Conservation (phyloP, 53 echinoderm and acorn worm species). For the Temnopleurus reevesii region DNA sequence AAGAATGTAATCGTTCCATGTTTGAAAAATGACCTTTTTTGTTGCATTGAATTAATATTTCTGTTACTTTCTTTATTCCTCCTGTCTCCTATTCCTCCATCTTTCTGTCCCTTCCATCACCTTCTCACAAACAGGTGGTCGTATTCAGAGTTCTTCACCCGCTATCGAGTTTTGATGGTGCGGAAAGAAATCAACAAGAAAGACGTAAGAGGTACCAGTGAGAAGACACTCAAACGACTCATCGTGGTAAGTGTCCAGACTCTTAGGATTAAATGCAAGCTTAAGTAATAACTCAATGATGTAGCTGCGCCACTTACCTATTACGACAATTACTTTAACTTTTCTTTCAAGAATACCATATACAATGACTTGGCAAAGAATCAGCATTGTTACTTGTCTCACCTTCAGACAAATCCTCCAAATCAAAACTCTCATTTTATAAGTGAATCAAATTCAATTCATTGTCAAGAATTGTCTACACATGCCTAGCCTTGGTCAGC, state of each 20-base stretch:
- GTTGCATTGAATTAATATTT: background rate
- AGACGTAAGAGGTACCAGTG: slow-evolving; percentile 85
- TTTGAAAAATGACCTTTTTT: too few species aligned
- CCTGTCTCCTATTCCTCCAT: background rate
- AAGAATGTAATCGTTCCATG: too few species aligned
- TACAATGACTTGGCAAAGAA: background rate
- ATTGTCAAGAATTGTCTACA: background rate
- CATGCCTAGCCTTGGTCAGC: background rate
- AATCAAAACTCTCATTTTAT: background rate
- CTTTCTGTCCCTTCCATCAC: background rate
- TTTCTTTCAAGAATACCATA: background rate
- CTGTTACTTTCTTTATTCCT: background rate
- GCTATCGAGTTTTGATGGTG: slow-evolving; percentile 91
- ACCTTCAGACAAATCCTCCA: background rate
- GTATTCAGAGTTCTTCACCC: slow-evolving; percentile 89
- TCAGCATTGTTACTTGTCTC: slow-evolving; percentile 16
- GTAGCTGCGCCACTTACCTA: background rate
- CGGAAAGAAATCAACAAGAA: slow-evolving; percentile 88
- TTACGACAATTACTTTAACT: background rate
- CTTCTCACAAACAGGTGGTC: slow-evolving; percentile 72
- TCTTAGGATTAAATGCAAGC: too few species aligned
- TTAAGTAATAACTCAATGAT: background rate
- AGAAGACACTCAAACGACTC: slow-evolving; percentile 76
- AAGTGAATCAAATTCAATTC: background rate
- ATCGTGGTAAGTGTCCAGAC: slow-evolving; percentile 72